A percentile compares a stretch with the other conserved stretches of the same genome.
phyloP scores from a whole-genome alignment of 2,888 invertebrate species.

The Zaprionus lineosus region DNA sequence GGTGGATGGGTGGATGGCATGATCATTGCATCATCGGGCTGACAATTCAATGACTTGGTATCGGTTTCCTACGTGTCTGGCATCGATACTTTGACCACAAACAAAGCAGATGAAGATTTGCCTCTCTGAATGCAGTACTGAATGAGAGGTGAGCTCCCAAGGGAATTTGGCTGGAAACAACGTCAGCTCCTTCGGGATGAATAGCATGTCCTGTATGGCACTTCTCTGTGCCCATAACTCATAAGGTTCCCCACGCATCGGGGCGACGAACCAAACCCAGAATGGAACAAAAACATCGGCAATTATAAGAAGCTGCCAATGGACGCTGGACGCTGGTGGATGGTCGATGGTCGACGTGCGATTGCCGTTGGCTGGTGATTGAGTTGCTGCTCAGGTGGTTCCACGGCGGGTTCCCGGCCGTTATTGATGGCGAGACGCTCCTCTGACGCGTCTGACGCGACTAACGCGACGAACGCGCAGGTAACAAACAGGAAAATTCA shows the following conservation, averaged over 20 bases:
- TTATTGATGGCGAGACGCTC: constrained; percentile 65
- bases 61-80: constrained; percentile 49
- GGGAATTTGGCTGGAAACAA: too few species aligned
- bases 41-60: constrained; percentile 28
- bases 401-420: constrained; percentile 35
- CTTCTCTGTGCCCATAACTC: constrained; percentile 53
- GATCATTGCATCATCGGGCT: constrained; percentile 58
- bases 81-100: constrained; percentile 28
- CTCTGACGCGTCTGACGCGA: constrained; percentile 44
- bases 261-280: constrained; percentile 10
- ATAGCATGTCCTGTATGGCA: constrained; percentile 35
- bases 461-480: too few species aligned
- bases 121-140: constrained; percentile 41
- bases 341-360: constrained; percentile 35
- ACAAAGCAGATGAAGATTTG: constrained; percentile 28
- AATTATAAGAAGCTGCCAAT: constrained; percentile 67
- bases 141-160: constrained; percentile 19
- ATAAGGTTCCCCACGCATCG: constrained; percentile 32
- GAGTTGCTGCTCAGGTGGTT: constrained; percentile 72
- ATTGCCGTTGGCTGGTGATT: constrained; percentile 49
- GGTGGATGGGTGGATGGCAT: constrained; percentile 19
- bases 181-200: constrained; percentile 22
- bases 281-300: constrained; percentile 54
- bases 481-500: constrained; percentile 72
- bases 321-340: too few species aligned